Evolutionary conservation across 2,113 vertebrate genomes (phyloP).

Genomic region (Fulmarus glacialis): DNA sequence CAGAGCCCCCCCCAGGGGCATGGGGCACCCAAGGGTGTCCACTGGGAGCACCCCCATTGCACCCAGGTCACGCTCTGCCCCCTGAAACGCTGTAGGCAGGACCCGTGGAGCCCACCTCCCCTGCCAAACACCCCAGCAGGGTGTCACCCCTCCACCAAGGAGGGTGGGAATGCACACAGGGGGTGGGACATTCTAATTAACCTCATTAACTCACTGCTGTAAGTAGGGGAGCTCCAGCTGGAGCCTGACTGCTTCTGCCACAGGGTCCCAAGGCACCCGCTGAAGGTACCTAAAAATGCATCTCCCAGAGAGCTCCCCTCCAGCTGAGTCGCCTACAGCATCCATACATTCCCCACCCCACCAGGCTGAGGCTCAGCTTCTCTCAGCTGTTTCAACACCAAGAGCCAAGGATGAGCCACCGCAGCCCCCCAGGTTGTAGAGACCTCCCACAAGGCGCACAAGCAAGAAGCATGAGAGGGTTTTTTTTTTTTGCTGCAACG

Average conservation of each 20-base stretch:
- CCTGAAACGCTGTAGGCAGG: no score
- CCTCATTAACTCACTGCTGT: background rate
- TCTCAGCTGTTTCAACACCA: background rate
- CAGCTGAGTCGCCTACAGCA: slow-evolving; percentile 48
- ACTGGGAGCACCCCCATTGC: fast-evolving
- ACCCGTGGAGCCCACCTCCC: fast-evolving
- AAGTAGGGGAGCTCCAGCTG: background rate
- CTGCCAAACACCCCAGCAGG: fast-evolving
- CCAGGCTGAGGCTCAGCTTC: background rate
- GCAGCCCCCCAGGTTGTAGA: fast-evolving
- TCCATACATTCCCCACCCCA: fast-evolving
- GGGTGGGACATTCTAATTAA: fast-evolving
- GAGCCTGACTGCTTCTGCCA: background rate
- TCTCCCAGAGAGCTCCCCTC: no score
- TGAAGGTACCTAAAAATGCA: fast-evolving
- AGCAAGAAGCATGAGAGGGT: background rate
- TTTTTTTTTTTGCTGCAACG: slow-evolving; percentile 93
- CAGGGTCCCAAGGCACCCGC: fast-evolving
- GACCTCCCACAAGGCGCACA: fast-evolving
- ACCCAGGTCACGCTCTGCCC: fast-evolving
- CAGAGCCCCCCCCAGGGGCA: no score
- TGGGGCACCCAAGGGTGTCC: fast-evolving
- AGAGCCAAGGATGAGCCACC: background rate
- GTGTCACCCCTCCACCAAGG: fast-evolving
- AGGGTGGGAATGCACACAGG: fast-evolving